Evolutionary conservation across 2,113 vertebrate species (phyloP).

Genomic region (Rattus rattus): DNA sequence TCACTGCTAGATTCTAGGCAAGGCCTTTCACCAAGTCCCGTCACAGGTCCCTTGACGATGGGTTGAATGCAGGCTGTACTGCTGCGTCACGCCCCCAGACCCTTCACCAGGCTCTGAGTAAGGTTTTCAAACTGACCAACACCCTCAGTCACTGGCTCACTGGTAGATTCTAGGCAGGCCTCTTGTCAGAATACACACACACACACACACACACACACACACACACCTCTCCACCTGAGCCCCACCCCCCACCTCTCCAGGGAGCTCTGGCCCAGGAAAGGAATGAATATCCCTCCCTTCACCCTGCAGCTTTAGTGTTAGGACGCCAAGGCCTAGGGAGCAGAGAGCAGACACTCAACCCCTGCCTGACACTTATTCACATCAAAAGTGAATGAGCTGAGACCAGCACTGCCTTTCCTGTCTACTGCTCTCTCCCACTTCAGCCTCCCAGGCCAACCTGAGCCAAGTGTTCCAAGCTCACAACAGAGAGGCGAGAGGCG

Average conservation of each 20-base stretch:
- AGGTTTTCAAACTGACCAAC: not conserved
- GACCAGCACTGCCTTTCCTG: not conserved
- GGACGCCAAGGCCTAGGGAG: not conserved
- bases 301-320: not conserved
- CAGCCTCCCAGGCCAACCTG: not conserved
- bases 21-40: not conserved
- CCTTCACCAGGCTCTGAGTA: not conserved
- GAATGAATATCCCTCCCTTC: not conserved
- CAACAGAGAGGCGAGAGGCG: not conserved
- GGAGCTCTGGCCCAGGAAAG: not conserved
- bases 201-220: too few relatives aligned
- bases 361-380: not conserved
- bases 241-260: not conserved
- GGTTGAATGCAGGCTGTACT: too few relatives aligned
- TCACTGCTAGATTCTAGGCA: not conserved
- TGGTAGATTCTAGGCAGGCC: not conserved
- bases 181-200: not conserved
- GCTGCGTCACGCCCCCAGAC: not conserved
- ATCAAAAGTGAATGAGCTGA: not conserved
- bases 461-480: not conserved
- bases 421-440: not conserved
- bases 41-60: not conserved
- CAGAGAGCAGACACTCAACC: accelerated
- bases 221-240: not conserved
- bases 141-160: not conserved